phyloP scores from a whole-genome alignment of 1,140 invertebrate species.

The Potamilus streckersoni region DNA sequence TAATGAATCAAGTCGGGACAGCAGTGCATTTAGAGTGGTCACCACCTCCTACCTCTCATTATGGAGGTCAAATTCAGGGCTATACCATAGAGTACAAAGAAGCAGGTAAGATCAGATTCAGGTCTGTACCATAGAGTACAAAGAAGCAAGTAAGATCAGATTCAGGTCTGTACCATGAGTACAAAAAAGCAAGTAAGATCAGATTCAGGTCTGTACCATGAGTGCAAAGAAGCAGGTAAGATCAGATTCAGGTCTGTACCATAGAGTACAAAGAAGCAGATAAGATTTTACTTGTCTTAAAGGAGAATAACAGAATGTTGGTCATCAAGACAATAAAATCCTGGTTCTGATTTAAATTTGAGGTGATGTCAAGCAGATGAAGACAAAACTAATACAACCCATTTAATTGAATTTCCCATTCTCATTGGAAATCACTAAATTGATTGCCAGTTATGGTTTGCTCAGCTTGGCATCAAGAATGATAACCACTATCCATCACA shows the following conservation, averaged over 20 bases:
- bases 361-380: too few species aligned
- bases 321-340: too few species aligned
- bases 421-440: too few species aligned
- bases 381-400: too few species aligned
- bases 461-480: too few species aligned
- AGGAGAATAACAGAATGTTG: neutral
- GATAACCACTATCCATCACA: too few species aligned
- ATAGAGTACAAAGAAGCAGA: too few species aligned
- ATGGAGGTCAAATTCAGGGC: slow-evolving; percentile 55
- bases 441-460: too few species aligned
- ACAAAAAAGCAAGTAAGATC: slow-evolving; percentile 53
- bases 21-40: slow-evolving; percentile 64
- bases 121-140: slow-evolving; percentile 64
- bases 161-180: slow-evolving; percentile 66
- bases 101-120: slow-evolving; percentile 55
- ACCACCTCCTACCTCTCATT: slow-evolving; percentile 44
- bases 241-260: too few species aligned
- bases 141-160: slow-evolving; percentile 54
- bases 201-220: slow-evolving; percentile 65
- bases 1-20: slow-evolving; percentile 57
- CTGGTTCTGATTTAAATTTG: too few species aligned
- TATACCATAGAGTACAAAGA: slow-evolving; percentile 65
- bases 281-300: neutral
- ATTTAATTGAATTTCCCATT: too few species aligned
- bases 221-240: slow-evolving; percentile 56